Conservation (phyloP, 2,888 invertebrate species). For the Polydrusus pterygomalis region DNA sequence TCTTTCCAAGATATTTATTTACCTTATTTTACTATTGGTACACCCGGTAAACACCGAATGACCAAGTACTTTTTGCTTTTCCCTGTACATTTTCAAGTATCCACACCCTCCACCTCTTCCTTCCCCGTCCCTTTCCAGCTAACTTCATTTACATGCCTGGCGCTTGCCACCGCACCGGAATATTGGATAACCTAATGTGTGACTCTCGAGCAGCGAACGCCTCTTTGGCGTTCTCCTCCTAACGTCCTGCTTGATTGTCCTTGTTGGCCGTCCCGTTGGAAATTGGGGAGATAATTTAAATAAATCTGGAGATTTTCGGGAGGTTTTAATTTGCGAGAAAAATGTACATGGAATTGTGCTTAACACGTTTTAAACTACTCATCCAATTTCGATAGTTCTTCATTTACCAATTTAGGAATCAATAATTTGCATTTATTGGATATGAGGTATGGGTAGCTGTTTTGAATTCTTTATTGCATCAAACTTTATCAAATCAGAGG, state of each 20-base stretch:
- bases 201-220: constrained; percentile 63
- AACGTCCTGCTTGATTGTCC: constrained; percentile 56
- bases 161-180: constrained; percentile 72
- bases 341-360: neutral
- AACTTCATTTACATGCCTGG: constrained; percentile 74
- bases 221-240: constrained; percentile 54
- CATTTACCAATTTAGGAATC: too few species aligned
- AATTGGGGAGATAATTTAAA: constrained; percentile 45
- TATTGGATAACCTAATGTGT: constrained; percentile 72
- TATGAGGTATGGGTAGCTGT: too few species aligned
- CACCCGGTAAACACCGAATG: too few species aligned
- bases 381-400: too few species aligned
- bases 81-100: constrained; percentile 32
- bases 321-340: neutral
- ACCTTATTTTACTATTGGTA: too few species aligned
- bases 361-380: too few species aligned
- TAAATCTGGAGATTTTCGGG: constrained; percentile 36
- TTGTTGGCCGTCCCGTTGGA: constrained; percentile 52
- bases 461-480: too few species aligned
- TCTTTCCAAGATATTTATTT: too few species aligned
- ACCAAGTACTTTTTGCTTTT: neutral
- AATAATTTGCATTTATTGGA: too few species aligned
- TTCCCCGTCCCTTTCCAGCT: constrained; percentile 60
- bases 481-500: too few species aligned
- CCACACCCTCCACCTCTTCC: constrained; percentile 49